phyloP scores from a whole-genome alignment of 2,113 vertebrate genomes.

The Romanogobio albipinnatus region DNA sequence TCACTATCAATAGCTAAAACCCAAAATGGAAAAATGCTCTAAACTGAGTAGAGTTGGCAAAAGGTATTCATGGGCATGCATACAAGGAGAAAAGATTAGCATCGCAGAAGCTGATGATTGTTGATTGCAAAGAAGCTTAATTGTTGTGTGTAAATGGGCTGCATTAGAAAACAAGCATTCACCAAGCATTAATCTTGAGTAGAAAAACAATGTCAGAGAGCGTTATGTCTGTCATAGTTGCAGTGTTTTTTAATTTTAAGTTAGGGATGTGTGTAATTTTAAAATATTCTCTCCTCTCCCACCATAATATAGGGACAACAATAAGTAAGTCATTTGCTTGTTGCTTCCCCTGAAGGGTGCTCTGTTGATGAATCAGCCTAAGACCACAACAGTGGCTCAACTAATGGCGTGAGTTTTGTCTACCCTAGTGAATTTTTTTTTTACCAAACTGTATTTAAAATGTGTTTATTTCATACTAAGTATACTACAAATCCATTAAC shows the following conservation, averaged over 20 bases:
- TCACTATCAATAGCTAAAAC: background rate
- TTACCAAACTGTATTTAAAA: too few relatives aligned
- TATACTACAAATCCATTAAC: too few relatives aligned
- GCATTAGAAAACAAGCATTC: conserved; percentile 5
- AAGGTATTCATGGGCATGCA: background rate
- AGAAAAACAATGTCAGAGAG: background rate
- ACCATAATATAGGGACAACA: background rate
- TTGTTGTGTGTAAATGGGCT: background rate
- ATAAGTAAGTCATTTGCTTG: background rate
- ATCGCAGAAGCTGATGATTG: conserved; percentile 1
- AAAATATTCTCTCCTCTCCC: background rate
- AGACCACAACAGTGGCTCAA: too few relatives aligned
- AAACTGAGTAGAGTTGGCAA: background rate
- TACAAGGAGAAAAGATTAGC: conserved; percentile 24
- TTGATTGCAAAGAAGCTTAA: conserved; percentile 15
- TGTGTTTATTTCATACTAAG: too few relatives aligned
- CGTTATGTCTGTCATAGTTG: background rate
- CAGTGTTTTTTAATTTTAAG: background rate
- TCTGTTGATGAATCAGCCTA: background rate
- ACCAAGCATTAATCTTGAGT: background rate
- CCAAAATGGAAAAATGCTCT: background rate
- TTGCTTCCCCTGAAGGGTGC: background rate
- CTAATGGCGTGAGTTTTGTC: background rate
- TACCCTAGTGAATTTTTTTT: too few relatives aligned
- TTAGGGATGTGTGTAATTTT: background rate